phyloP scores from a whole-genome alignment of 2,113 vertebrate genomes.

The Podiceps cristatus region DNA sequence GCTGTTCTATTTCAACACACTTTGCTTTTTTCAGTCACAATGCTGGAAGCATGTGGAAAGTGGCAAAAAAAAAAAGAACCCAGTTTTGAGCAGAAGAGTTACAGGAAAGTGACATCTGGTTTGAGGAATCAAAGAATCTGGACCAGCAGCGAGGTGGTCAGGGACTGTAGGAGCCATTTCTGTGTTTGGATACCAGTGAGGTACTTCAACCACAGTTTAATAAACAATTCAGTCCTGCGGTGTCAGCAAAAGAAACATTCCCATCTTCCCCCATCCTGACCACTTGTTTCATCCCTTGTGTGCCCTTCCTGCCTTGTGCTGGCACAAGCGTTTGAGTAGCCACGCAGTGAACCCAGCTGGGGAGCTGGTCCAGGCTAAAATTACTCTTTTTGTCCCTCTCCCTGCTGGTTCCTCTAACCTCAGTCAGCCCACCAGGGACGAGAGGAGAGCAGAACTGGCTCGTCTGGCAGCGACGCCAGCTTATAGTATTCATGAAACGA shows the following conservation, averaged over 20 bases:
- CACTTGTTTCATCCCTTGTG: not conserved
- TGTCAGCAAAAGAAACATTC: slow-evolving; percentile 43
- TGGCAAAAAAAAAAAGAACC: not conserved
- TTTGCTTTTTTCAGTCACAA: not conserved
- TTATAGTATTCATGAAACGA: not conserved
- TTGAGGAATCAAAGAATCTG: not conserved
- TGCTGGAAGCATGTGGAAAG: not conserved
- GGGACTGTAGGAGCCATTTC: not conserved
- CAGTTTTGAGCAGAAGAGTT: not conserved
- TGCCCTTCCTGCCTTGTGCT: not conserved
- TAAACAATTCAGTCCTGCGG: not conserved
- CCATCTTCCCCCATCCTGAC: not conserved
- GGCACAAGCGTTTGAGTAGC: slow-evolving; percentile 19
- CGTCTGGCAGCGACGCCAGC: not conserved
- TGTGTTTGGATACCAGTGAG: not conserved
- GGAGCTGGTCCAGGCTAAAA: not conserved
- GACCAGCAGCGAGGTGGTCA: not conserved
- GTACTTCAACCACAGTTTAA: not conserved
- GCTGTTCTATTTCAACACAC: not conserved
- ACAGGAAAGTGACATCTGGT: slow-evolving; percentile 34
- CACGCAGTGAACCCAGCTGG: not conserved
- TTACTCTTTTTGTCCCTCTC: not conserved
- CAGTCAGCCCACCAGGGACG: not conserved
- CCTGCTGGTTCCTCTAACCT: not conserved
- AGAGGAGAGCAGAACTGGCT: not conserved